Evolutionary conservation across 2,113 vertebrate genomes (phyloP), one percentile per base, ranked within the genome.

Genomic region (Plectropomus leopardus): DNA sequence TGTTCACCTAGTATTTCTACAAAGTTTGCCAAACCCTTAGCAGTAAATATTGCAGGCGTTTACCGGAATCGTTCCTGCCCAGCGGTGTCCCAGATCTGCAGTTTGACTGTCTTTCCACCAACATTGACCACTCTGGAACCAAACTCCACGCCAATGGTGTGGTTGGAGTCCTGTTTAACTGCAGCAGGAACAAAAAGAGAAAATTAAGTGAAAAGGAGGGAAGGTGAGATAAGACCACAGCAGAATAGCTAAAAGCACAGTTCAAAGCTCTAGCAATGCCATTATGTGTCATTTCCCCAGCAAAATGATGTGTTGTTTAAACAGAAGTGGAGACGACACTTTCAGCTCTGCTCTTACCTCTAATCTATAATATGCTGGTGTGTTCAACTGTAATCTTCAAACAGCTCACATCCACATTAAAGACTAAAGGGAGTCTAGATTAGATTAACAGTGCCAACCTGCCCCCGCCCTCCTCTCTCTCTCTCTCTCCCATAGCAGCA

Each of bases 141-240:
- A 71, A 98, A 98, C 92, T 98, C 97, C 80, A 98, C 97, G 0
- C 97, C 97, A 1, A 98, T 98, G 3, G 97, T 98, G 92, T 98
- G 97, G 84, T 98, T 98, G 42, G 97, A 98, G 85, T 98, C 97
- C 92, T 98, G 97, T 86, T 98, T 98, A 86, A 98, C 97, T 97
- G 83, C 8, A 86, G 69, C 9, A 57, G 6, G 21, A 58, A 36
- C 0, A 3, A 26, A 58, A 17, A 75, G 26, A n/a, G 1, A 64
- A 32, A n/a, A n/a, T n/a, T n/a, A n/a, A n/a, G n/a, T n/a, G n/a
- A n/a, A n/a, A n/a, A n/a, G n/a, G n/a, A n/a, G n/a, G n/a, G 21
- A 63, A 7, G 40, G 36, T 45, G 48, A 61, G 21, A 1, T 24
- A 24, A 48, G 1, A 61, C 19, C n/a, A n/a, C 48, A 36, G 19